Conservation (phyloP, 2,113 vertebrate genomes). For the Hydrolagus affinis region DNA sequence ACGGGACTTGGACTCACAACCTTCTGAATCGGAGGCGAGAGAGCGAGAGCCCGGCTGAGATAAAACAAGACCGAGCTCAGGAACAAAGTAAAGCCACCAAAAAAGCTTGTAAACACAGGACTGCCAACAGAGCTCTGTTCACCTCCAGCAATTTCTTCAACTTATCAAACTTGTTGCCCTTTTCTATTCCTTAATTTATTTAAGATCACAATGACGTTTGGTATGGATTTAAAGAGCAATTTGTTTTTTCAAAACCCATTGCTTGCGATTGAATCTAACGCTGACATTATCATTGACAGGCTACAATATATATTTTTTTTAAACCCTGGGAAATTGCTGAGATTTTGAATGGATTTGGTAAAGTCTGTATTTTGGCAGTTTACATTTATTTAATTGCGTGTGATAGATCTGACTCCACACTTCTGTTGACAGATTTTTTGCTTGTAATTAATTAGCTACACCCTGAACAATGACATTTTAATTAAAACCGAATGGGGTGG, state of each 20-base stretch:
- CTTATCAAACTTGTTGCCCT: neutral
- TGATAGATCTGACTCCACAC: slow-evolving; percentile 24
- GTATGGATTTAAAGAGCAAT: slow-evolving; percentile 1
- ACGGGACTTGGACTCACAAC: too few species aligned
- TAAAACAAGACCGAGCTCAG: neutral
- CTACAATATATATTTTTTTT: slow-evolving; percentile 28
- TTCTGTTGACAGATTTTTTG: slow-evolving; percentile 24
- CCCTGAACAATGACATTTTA: slow-evolving; percentile 31
- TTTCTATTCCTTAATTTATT: neutral
- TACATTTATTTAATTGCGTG: slow-evolving; percentile 28
- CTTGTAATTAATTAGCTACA: slow-evolving; percentile 30
- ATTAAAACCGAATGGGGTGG: slow-evolving; percentile 28
- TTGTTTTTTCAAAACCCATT: slow-evolving; percentile 22
- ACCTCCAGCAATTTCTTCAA: neutral
- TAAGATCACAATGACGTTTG: neutral
- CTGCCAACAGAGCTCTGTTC: neutral
- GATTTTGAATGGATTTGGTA: slow-evolving; percentile 20
- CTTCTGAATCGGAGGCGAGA: neutral
- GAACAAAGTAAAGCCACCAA: neutral
- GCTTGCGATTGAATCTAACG: neutral
- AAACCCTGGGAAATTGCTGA: slow-evolving; percentile 16
- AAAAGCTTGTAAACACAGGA: neutral
- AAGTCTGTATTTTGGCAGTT: slow-evolving; percentile 25
- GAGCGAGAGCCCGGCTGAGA: neutral
- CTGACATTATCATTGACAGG: slow-evolving; percentile 19